phyloP scores from a whole-genome alignment of 2,888 invertebrate genomes.

The Notodonta dromedarius region DNA sequence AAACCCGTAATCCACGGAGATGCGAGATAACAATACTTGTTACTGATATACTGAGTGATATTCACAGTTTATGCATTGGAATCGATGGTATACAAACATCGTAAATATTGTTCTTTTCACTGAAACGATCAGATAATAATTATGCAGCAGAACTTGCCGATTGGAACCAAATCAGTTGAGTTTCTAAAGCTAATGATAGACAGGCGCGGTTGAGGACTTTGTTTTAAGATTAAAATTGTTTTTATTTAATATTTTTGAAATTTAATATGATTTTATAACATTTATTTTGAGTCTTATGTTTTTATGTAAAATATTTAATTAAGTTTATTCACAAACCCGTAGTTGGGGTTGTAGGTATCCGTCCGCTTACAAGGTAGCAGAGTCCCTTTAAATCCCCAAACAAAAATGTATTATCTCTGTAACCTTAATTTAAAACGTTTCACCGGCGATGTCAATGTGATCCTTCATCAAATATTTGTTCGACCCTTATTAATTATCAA shows the following conservation, averaged over 20 bases:
- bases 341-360: background rate
- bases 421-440: conserved; percentile 24
- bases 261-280: too few relatives aligned
- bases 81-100: background rate
- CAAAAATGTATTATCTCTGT: background rate
- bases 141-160: too few relatives aligned
- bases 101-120: background rate
- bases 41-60: conserved; percentile 38
- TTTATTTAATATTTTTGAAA: too few relatives aligned
- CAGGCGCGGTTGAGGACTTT: too few relatives aligned
- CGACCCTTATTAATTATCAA: conserved; percentile 35
- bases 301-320: background rate
- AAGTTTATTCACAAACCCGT: background rate
- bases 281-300: too few relatives aligned
- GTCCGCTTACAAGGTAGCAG: too few relatives aligned
- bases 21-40: conserved; percentile 38
- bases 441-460: conserved; percentile 29
- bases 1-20: conserved; percentile 39
- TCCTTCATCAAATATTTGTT: conserved; percentile 32
- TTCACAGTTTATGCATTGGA: conserved; percentile 22
- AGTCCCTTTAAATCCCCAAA: background rate
- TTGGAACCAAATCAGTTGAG: too few relatives aligned
- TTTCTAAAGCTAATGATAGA: too few relatives aligned
- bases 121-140: too few relatives aligned
- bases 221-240: too few relatives aligned